A percentile compares a stretch with the other conserved stretches of the same genome.
Evolutionary conservation across 2,113 vertebrate species (phyloP).

Genomic region (Mesoclemmys tuberculata): DNA sequence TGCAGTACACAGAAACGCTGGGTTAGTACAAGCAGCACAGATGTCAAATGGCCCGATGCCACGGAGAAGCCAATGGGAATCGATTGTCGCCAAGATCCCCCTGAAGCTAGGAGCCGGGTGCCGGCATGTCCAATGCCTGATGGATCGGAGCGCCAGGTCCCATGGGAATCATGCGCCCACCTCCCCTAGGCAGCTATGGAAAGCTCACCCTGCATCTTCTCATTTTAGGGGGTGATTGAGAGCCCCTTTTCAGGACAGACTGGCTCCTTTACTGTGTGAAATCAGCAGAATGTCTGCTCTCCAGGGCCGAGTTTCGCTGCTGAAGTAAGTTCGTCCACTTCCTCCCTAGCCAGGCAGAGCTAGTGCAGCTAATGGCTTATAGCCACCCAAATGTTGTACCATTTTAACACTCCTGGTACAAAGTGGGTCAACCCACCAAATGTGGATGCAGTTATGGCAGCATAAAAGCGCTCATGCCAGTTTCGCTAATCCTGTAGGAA

Average conservation of each 20-base stretch:
- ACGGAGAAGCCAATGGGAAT: background rate
- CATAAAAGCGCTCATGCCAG: background rate
- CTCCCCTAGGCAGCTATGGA: background rate
- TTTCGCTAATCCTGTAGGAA: background rate
- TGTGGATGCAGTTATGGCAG: too few species aligned
- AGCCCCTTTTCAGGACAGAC: too few species aligned
- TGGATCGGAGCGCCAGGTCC: background rate
- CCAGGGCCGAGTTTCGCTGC: background rate
- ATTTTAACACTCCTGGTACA: background rate
- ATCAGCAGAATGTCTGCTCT: background rate
- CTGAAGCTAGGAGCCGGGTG: background rate
- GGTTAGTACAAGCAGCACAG: accelerated
- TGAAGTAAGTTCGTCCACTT: background rate
- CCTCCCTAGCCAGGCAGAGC: background rate
- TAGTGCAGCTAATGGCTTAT: background rate
- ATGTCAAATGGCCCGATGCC: accelerated
- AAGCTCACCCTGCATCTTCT: background rate
- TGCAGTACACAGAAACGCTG: slow-evolving; percentile 19
- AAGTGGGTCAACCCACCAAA: too few species aligned
- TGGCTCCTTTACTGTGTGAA: too few species aligned
- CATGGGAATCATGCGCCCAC: background rate
- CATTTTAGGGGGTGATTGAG: too few species aligned
- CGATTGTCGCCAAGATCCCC: background rate
- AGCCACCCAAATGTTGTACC: background rate
- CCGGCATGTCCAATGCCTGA: background rate